These are phyloP conservation scores for Oxycera nigricornis DNA, from an alignment of 2,888 invertebrate species.

Conservation along the genomic window DNA sequence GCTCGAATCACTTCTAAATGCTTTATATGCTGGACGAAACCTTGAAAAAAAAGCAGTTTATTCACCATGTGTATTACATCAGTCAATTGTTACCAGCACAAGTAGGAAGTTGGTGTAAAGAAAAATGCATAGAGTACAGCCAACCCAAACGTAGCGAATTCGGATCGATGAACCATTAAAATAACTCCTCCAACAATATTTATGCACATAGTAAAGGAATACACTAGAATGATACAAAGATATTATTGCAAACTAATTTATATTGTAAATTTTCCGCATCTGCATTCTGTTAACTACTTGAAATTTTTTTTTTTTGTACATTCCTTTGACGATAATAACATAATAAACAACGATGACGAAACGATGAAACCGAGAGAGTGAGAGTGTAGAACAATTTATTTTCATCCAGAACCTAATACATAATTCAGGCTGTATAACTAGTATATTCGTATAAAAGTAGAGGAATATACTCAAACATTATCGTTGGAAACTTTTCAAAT, in stretches of 20 bases:
- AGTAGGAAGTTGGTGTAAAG: conserved; percentile 95
- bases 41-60: conserved; percentile 49
- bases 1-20: conserved; percentile 97
- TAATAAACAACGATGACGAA: too few species aligned
- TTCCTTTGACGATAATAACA: too few species aligned
- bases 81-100: conserved; percentile 78
- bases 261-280: too few species aligned
- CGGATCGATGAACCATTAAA: conserved; percentile 69
- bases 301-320: too few species aligned
- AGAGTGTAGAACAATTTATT: too few species aligned
- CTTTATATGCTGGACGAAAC: conserved; percentile 98
- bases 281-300: not conserved
- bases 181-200: conserved; percentile 89
- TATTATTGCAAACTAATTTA: too few species aligned
- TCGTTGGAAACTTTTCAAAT: too few species aligned
- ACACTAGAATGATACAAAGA: conserved; percentile 73
- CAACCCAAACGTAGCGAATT: conserved; percentile 81
- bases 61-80: not conserved
- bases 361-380: too few species aligned
- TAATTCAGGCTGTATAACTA: too few species aligned
- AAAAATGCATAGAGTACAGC: conserved; percentile 87
- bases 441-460: too few species aligned
- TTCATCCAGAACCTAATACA: too few species aligned
- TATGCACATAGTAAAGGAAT: conserved; percentile 81
- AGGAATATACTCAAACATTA: too few species aligned